A percentile compares a stretch with the other conserved stretches of the same genome.
Evolutionary conservation across 2,888 invertebrate genomes (phyloP).

Genomic region (Gisinianus flammeolus): DNA sequence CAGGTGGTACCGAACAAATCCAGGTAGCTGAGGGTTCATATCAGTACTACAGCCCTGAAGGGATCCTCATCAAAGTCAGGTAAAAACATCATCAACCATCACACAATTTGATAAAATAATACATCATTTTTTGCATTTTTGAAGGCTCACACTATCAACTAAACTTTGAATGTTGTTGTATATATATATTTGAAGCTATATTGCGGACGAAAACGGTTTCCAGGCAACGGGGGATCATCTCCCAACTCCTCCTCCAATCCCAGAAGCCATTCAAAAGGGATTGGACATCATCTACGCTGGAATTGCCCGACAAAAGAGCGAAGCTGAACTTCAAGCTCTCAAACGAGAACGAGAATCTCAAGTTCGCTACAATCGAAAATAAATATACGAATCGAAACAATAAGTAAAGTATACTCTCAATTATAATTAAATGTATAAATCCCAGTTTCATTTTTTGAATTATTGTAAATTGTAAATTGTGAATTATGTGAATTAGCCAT

Average conservation of each 20-base stretch:
- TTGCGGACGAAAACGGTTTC: constrained; percentile 54
- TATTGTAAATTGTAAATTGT: no score
- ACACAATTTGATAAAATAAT: no score
- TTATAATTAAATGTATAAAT: no score
- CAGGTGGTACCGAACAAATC: constrained; percentile 18
- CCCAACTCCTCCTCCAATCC: constrained; percentile 58
- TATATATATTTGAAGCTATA: no score
- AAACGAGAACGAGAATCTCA: neutral
- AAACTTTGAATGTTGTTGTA: no score
- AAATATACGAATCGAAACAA: neutral
- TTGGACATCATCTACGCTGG: constrained; percentile 44
- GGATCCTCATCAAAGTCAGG: constrained; percentile 38
- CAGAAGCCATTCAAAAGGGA: constrained; percentile 48
- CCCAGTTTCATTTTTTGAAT: no score
- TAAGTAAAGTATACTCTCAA: no score
- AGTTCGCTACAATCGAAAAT: neutral
- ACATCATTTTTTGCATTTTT: no score
- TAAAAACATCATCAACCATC: no score
- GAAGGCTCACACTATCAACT: no score
- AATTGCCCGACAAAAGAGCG: constrained; percentile 33
- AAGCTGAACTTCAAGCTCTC: neutral
- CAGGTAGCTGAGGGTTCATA: constrained; percentile 50
- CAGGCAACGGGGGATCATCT: constrained; percentile 45
- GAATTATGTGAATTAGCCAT: no score
- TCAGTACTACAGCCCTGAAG: constrained; percentile 51